A percentile compares a stretch with the other conserved stretches of the same genome.
These are phyloP conservation scores for Philypnodon macrostomus DNA, from an alignment of 2,797 vertebrate genomes.

Conservation along the genomic window DNA sequence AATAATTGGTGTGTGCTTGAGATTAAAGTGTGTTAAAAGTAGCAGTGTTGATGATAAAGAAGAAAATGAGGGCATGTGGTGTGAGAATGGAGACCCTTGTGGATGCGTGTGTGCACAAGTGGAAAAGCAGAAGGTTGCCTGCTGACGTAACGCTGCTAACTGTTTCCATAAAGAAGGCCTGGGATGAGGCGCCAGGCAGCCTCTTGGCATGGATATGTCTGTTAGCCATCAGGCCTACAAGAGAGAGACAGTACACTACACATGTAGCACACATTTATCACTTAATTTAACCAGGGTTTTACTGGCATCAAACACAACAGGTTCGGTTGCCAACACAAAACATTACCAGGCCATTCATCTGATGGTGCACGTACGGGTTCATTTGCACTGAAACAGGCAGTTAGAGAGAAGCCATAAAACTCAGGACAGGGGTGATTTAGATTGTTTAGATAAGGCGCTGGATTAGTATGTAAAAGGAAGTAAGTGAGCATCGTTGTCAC, in stretches of 20 bases:
- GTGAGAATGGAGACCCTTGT: slow-evolving; percentile 17
- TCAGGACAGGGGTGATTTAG: slow-evolving; percentile 1
- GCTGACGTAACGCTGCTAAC: slow-evolving; percentile 71
- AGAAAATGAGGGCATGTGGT: slow-evolving; percentile 29
- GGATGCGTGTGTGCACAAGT: slow-evolving; percentile 33
- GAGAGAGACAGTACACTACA: slow-evolving; percentile 39
- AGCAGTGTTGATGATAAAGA: slow-evolving; percentile 7
- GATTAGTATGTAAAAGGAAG: background rate
- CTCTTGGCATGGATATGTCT: slow-evolving; percentile 61
- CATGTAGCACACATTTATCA: slow-evolving; percentile 8
- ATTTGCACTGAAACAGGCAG: background rate
- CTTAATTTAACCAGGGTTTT: slow-evolving; percentile 1
- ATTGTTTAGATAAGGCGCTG: background rate
- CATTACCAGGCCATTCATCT: background rate
- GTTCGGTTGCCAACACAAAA: slow-evolving; percentile 8
- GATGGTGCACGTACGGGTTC: background rate
- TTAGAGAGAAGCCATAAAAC: background rate
- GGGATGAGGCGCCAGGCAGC: slow-evolving; percentile 66
- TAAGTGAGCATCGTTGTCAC: background rate
- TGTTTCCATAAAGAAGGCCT: slow-evolving; percentile 76
- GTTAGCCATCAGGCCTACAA: slow-evolving; percentile 69
- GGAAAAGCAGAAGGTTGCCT: slow-evolving; percentile 50
- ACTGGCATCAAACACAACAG: background rate
- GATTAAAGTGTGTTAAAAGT: slow-evolving; percentile 29
- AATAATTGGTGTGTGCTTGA: slow-evolving; percentile 30